These are phyloP conservation scores for Siniperca knerii DNA, from an alignment of 2,113 vertebrate species.

Conservation along the genomic window DNA sequence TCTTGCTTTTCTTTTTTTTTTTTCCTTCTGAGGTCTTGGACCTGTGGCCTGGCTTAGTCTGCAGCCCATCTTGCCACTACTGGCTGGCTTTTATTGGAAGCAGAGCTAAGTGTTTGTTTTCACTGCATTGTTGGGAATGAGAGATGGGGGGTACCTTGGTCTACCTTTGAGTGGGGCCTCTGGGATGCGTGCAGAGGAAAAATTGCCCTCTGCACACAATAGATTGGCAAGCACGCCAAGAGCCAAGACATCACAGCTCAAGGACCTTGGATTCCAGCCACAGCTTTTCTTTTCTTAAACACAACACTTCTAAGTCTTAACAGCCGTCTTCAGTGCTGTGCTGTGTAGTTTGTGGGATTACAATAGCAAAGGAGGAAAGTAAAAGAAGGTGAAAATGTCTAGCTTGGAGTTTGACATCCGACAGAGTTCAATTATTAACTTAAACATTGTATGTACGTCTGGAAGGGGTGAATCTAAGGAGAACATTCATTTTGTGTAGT, in stretches of 20 bases:
- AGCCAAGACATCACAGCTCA: constrained; percentile 74
- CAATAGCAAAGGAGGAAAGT: constrained; percentile 41
- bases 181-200: constrained; percentile 76
- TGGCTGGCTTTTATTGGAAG: constrained; percentile 80
- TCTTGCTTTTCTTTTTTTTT: constrained; percentile 4
- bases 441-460: constrained; percentile 15
- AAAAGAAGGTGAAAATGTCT: constrained; percentile 47
- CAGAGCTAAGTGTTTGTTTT: constrained; percentile 82
- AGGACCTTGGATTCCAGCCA: constrained; percentile 75
- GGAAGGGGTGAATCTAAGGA: constrained; percentile 2
- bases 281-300: constrained; percentile 75
- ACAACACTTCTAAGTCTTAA: constrained; percentile 73
- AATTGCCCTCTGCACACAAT: constrained; percentile 80
- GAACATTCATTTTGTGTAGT: constrained; percentile 7
- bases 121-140: constrained; percentile 75
- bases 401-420: constrained; percentile 41
- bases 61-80: constrained; percentile 73
- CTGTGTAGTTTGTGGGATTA: constrained; percentile 48
- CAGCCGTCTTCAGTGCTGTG: constrained; percentile 53
- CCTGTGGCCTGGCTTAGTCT: constrained; percentile 72
- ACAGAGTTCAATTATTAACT: constrained; percentile 63
- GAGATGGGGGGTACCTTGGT: constrained; percentile 76
- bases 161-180: constrained; percentile 77
- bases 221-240: constrained; percentile 71
- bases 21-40: constrained; percentile 67